Percentiles rank a stretch among this genome's conserved stretches.
phyloP scores from a whole-genome alignment of 1,140 invertebrate species.

The Dreissena polymorpha region DNA sequence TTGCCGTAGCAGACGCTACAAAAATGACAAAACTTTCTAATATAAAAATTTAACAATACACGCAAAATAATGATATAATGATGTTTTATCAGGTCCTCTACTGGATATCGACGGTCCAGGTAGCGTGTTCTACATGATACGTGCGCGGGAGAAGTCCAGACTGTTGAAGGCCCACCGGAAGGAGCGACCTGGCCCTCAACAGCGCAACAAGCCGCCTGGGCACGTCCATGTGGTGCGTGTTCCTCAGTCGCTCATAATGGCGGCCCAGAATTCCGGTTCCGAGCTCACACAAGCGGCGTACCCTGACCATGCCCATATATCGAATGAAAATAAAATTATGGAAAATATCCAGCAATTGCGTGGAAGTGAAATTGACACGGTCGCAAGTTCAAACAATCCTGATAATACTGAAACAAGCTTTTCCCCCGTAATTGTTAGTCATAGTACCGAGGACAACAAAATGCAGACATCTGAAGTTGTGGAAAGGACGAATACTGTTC shows the following conservation, averaged over 20 bases:
- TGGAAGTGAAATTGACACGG: constrained; percentile 10
- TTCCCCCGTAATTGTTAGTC: neutral
- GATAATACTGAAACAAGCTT: neutral
- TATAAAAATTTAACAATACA: no score
- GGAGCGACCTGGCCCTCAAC: constrained; percentile 38
- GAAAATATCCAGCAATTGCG: neutral
- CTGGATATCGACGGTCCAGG: constrained; percentile 76
- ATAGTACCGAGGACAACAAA: neutral
- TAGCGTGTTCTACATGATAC: constrained; percentile 76
- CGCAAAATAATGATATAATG: no score
- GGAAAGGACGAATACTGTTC: neutral
- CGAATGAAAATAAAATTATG: neutral
- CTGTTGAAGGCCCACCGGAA: constrained; percentile 26
- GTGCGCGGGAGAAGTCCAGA: constrained; percentile 63
- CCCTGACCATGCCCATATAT: neutral
- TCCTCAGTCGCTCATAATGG: constrained; percentile 61
- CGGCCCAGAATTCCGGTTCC: constrained; percentile 58
- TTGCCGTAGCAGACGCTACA: no score
- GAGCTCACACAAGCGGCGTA: neutral
- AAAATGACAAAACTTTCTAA: no score
- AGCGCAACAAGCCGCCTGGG: constrained; percentile 20
- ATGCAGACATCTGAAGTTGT: neutral
- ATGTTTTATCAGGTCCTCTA: constrained; percentile 60
- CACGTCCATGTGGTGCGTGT: constrained; percentile 57
- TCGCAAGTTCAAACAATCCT: constrained; percentile 5